These are phyloP conservation scores for Monoplex corrugatus DNA, from an alignment of 2,888 invertebrate genomes.

Conservation along the genomic window DNA sequence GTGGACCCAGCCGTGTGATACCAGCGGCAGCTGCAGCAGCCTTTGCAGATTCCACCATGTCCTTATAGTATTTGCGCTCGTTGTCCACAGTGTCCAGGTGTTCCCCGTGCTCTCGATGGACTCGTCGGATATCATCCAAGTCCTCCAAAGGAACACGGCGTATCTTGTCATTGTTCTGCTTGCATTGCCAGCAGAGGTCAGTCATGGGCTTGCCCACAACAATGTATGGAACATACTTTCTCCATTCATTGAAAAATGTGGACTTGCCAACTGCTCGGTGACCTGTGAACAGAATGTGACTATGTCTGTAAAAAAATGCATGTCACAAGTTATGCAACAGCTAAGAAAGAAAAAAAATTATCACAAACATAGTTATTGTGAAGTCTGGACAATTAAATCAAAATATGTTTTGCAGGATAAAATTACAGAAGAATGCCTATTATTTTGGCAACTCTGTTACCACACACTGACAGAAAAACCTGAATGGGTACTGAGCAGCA, in stretches of 20 bases:
- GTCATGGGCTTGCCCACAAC: slow-evolving; percentile 49
- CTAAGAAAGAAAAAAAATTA: not conserved
- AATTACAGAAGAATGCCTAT: too few relatives aligned
- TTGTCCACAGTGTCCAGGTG: slow-evolving; percentile 25
- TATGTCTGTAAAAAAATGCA: too few relatives aligned
- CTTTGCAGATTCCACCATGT: slow-evolving; percentile 16
- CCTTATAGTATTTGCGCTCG: slow-evolving; percentile 34
- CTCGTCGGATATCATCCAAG: slow-evolving; percentile 14
- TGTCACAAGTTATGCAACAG: too few relatives aligned
- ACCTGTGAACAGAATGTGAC: too few relatives aligned
- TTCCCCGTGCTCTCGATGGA: not conserved
- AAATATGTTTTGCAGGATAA: too few relatives aligned
- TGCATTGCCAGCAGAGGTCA: slow-evolving; percentile 57
- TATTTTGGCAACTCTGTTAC: too few relatives aligned
- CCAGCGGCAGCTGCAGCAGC: not conserved
- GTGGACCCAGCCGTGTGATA: not conserved
- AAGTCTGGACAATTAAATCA: too few relatives aligned
- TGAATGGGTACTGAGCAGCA: too few relatives aligned
- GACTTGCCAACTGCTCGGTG: not conserved
- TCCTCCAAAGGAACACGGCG: slow-evolving; percentile 19
- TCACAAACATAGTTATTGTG: too few relatives aligned
- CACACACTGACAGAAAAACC: too few relatives aligned
- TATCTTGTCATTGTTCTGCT: slow-evolving; percentile 48
- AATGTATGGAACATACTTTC: slow-evolving; percentile 38
- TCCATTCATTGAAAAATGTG: slow-evolving; percentile 35